Evolutionary conservation across 2,888 invertebrate genomes (phyloP).

Genomic region (Lasioglossum zephyrum): DNA sequence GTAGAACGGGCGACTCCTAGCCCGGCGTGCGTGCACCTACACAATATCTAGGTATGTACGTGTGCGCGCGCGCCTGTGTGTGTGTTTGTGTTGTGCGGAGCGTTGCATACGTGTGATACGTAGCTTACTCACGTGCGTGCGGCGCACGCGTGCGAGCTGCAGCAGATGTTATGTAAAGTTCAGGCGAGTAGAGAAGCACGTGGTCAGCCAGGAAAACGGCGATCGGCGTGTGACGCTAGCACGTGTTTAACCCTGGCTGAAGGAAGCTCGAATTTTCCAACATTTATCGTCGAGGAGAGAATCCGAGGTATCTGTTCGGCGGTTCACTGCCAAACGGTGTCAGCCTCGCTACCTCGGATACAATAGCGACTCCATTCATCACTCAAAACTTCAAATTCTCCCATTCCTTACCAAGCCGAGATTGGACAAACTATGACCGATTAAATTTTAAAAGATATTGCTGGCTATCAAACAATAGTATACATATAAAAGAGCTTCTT

Average conservation of each 20-base stretch:
- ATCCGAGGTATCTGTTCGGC: neutral
- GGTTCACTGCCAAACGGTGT: constrained; percentile 14
- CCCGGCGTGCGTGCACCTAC: constrained; percentile 1
- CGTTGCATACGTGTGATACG: constrained; percentile 39
- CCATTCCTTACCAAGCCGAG: no score
- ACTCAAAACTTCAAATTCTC: no score
- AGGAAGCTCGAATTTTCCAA: constrained; percentile 45
- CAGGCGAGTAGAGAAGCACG: constrained; percentile 21
- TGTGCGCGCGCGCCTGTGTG: no score
- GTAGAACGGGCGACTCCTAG: constrained; percentile 36
- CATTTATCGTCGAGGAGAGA: constrained; percentile 26
- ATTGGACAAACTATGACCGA: no score
- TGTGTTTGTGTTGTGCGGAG: constrained; percentile 2
- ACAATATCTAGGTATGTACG: neutral
- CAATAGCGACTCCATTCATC: no score
- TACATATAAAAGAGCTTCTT: no score
- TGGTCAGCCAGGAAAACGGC: constrained; percentile 39
- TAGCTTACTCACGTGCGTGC: constrained; percentile 57
- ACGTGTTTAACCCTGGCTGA: constrained; percentile 62
- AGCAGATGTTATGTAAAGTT: constrained; percentile 67
- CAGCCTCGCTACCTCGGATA: neutral
- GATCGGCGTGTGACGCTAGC: constrained; percentile 51
- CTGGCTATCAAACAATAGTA: no score
- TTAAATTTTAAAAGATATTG: no score
- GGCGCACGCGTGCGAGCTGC: constrained; percentile 64